Evolutionary conservation across 2,113 vertebrate species (phyloP).

Genomic region (Trichechus manatus): DNA sequence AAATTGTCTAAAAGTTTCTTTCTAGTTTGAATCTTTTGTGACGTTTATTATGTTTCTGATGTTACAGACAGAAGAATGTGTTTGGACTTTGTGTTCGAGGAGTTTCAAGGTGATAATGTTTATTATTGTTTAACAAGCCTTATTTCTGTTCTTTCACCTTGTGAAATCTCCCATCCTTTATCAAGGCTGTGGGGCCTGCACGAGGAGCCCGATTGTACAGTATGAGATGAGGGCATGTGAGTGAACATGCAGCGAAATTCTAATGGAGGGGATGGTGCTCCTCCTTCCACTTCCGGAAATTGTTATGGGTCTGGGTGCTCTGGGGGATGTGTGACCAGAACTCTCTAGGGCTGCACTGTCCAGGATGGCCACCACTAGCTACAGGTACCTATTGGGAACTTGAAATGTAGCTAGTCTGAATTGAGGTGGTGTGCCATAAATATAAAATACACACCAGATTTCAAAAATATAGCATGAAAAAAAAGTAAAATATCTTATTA

Average conservation of each 20-base stretch:
- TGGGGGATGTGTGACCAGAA: not conserved
- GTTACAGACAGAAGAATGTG: not conserved
- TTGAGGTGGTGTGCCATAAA: not conserved
- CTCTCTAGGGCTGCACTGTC: rapidly evolving
- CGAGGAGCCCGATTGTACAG: not conserved
- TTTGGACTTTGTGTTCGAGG: slow-evolving; percentile 41
- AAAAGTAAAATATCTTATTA: not conserved
- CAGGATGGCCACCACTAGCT: not conserved
- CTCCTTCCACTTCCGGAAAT: not conserved
- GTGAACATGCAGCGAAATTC: rapidly evolving
- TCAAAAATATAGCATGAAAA: not conserved
- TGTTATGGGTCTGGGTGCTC: not conserved
- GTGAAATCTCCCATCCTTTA: not conserved
- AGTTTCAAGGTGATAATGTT: not conserved
- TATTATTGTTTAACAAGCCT: not conserved
- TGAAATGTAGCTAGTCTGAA: not conserved
- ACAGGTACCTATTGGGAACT: rapidly evolving
- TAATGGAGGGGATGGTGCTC: rapidly evolving
- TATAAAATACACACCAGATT: not conserved
- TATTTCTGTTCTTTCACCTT: slow-evolving; percentile 19
- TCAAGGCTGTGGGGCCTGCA: not conserved
- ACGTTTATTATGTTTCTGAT: slow-evolving; percentile 17
- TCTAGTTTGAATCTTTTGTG: slow-evolving; percentile 38
- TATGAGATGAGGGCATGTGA: not conserved
- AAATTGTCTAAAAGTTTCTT: slow-evolving; percentile 35